Percentiles rank a stretch among this genome's conserved stretches.
phyloP scores from a whole-genome alignment of 1,140 invertebrate genomes.

The Platyscapa corneri region DNA sequence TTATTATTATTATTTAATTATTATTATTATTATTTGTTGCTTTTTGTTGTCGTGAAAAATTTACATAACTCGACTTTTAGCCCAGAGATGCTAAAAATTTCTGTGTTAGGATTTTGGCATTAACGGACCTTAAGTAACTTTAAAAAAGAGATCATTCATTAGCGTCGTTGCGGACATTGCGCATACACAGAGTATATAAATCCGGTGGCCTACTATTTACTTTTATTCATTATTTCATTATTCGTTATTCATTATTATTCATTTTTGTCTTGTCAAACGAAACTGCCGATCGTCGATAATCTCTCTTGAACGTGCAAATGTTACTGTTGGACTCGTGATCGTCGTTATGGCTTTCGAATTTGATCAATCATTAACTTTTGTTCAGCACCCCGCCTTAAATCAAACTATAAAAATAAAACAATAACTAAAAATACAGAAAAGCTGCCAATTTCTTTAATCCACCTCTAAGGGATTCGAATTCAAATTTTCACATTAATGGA shows the following conservation, averaged over 20 bases:
- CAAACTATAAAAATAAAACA: constrained; percentile 59
- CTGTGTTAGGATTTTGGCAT: constrained; percentile 48
- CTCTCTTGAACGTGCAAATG: constrained; percentile 39
- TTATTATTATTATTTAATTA: too few species aligned
- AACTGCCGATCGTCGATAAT: constrained; percentile 38
- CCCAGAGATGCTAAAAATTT: constrained; percentile 54
- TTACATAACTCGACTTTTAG: constrained; percentile 54
- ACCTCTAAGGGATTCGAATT: constrained; percentile 57
- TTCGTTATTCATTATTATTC: too few species aligned
- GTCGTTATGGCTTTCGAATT: constrained; percentile 49
- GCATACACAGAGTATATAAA: constrained; percentile 48
- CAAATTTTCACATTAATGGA: constrained; percentile 54
- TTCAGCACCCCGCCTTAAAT: constrained; percentile 53
- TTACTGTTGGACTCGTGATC: constrained; percentile 41
- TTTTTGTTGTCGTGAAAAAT: constrained; percentile 56
- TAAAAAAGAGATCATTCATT: constrained; percentile 55
- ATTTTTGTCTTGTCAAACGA: too few species aligned
- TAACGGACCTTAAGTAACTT: constrained; percentile 54
- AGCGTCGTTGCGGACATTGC: constrained; percentile 46
- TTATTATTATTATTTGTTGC: too few species aligned
- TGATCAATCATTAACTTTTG: constrained; percentile 48
- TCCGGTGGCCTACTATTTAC: constrained; percentile 8
- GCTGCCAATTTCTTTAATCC: constrained; percentile 69
- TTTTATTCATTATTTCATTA: too few species aligned
- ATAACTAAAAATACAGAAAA: constrained; percentile 69